Evolutionary conservation across 2,113 vertebrate genomes (phyloP), one percentile per base, ranked within the genome.

Genomic region (Tyrannus savana): DNA sequence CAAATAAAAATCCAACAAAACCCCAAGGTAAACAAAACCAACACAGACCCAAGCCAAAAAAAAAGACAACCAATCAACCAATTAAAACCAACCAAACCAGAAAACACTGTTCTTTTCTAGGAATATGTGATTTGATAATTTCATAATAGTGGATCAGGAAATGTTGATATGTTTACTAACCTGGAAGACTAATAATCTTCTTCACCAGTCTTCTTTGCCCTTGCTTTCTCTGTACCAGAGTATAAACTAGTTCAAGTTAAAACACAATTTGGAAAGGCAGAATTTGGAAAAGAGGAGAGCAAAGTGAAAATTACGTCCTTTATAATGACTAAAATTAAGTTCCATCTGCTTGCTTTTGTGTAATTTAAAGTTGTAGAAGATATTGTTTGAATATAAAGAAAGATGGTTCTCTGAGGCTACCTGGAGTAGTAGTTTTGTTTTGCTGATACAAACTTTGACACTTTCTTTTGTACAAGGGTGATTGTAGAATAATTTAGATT

Each of bases 331-430:
- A 21, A 89, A 77, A 4, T 19, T 46, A 77, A 41, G 4, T 85
- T 75, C 5, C 2, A 31, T 37, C 3, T 52, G 5, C 12, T 53
- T 52, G 3, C 1, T 42, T 81, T 47, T 58, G 5, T 67, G 28
- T 3, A 41, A 33, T 27, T 69, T 44, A 86, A 90, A 56, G 21
- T 39, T 49, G 21, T 19, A 41, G 30, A 80, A 76, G 6, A 77
- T 31, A 46, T 5, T 56, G 4, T 42, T 56, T 64, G 11, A 42
- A 53, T 74, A 77, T 15, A 80, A 75, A 59, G 10, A 73, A 76
- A 67, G 2, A 4, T 14, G 12, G 0, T 47, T 87, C 60, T 66
- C 14, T 73, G 41, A 52, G 2, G 9, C 17, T 7, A 1, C 30
- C 6, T 84, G 12, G 22, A 86, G 44, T 11, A 53, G 4, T 44